Evolutionary conservation across 2,113 vertebrate species (phyloP).

Genomic region (Nesoenas mayeri): DNA sequence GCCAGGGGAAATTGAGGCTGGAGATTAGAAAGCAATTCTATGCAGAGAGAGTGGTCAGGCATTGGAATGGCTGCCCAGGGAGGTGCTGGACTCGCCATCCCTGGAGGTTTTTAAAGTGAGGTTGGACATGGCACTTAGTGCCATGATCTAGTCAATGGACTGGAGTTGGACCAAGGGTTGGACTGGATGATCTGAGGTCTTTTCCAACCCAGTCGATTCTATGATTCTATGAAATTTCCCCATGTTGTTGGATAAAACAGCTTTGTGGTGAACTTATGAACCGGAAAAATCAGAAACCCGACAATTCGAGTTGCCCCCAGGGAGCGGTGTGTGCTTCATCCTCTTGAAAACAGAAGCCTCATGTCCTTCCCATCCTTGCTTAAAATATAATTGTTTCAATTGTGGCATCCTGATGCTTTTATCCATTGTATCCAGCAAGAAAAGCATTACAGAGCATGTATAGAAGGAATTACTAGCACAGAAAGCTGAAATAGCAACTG

Average conservation of each 20-base stretch:
- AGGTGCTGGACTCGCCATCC: too few relatives aligned
- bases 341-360: not conserved
- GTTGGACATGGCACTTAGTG: too few relatives aligned
- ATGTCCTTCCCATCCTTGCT: not conserved
- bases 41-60: too few relatives aligned
- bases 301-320: not conserved
- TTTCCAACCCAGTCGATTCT: too few relatives aligned
- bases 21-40: too few relatives aligned
- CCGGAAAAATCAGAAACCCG: conserved; percentile 6
- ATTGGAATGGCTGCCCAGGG: too few relatives aligned
- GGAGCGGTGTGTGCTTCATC: not conserved
- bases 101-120: too few relatives aligned
- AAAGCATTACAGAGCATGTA: not conserved
- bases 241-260: conserved; percentile 17
- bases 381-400: not conserved
- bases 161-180: too few relatives aligned
- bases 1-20: too few relatives aligned
- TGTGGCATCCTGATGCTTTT: not conserved
- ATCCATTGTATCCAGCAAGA: not conserved
- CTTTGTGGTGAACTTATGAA: conserved; percentile 21
- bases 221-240: not conserved
- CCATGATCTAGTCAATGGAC: too few relatives aligned
- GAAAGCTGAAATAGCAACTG: not conserved
- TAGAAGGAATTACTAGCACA: not conserved
- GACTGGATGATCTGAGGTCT: too few relatives aligned